Percentiles rank a stretch among this genome's conserved stretches.
Evolutionary conservation across 2,113 vertebrate genomes (phyloP).

Genomic region (Cyrtonyx montezumae): DNA sequence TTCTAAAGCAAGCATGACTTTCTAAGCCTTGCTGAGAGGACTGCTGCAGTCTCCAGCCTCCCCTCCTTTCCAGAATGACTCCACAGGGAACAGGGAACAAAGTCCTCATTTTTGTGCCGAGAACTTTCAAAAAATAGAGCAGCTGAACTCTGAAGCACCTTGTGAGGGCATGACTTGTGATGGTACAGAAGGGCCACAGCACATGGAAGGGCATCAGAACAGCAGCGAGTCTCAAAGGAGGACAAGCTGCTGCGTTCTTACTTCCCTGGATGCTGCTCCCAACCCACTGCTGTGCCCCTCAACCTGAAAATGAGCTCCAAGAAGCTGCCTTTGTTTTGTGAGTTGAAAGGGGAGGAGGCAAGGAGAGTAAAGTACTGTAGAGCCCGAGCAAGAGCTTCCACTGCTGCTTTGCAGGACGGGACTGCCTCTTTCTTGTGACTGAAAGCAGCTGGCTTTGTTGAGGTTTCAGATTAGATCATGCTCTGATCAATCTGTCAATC

Average conservation of each 20-base stretch:
- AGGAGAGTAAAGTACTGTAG: no score
- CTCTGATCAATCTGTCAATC: no score
- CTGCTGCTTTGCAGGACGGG: no score
- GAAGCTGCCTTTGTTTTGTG: neutral
- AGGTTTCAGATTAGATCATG: no score
- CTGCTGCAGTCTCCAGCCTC: neutral
- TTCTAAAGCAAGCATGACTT: neutral
- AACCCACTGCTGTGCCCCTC: neutral
- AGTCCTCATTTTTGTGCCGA: neutral
- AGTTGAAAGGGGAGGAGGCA: no score
- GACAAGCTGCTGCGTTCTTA: neutral
- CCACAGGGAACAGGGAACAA: neutral
- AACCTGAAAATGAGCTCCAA: neutral
- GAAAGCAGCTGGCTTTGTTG: neutral
- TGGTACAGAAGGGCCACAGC: neutral
- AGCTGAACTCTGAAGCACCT: neutral
- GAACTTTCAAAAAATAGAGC: no score
- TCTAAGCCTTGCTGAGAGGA: neutral
- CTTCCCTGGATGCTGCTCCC: neutral
- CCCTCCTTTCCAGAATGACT: neutral
- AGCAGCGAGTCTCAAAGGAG: neutral
- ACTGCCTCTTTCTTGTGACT: neutral
- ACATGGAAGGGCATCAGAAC: neutral
- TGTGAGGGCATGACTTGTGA: neutral
- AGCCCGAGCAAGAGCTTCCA: neutral